phyloP scores from a whole-genome alignment of 2,113 vertebrate genomes.

The Gadus macrocephalus region DNA sequence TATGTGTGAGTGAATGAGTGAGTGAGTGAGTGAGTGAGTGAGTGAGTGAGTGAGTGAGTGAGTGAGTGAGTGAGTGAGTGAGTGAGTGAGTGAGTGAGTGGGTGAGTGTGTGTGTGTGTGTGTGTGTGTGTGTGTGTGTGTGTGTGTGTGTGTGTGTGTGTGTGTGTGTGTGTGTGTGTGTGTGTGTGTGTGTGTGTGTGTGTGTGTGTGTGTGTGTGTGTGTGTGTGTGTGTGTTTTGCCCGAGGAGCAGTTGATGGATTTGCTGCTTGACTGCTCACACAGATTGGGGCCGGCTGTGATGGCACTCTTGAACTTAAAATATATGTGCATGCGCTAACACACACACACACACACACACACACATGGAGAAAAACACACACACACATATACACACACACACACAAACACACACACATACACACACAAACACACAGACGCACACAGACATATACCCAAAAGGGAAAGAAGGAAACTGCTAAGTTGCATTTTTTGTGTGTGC shows the following conservation, averaged over 20 bases:
- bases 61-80: too few relatives aligned
- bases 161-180: constrained; percentile 1
- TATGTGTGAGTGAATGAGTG: too few relatives aligned
- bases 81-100: not conserved
- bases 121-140: constrained; percentile 1
- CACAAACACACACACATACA: constrained; percentile 10
- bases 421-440: not conserved
- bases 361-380: constrained; percentile 14
- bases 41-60: not conserved
- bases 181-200: not conserved
- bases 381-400: not conserved
- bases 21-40: not conserved
- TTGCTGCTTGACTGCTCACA: constrained; percentile 69
- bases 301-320: constrained; percentile 64
- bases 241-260: constrained; percentile 67
- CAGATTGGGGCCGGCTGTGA: constrained; percentile 69
- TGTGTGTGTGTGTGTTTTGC: constrained; percentile 36
- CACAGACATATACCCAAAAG: constrained; percentile 8
- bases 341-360: constrained; percentile 27
- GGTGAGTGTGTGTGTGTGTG: constrained; percentile 6
- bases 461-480: constrained; percentile 34
- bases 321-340: constrained; percentile 9
- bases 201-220: constrained; percentile 12
- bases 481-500: constrained; percentile 31
- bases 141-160: not conserved